Percentiles rank a stretch among this genome's conserved stretches.
Conservation (phyloP, 2,113 vertebrate genomes). For the Dicentrarchus labrax region DNA sequence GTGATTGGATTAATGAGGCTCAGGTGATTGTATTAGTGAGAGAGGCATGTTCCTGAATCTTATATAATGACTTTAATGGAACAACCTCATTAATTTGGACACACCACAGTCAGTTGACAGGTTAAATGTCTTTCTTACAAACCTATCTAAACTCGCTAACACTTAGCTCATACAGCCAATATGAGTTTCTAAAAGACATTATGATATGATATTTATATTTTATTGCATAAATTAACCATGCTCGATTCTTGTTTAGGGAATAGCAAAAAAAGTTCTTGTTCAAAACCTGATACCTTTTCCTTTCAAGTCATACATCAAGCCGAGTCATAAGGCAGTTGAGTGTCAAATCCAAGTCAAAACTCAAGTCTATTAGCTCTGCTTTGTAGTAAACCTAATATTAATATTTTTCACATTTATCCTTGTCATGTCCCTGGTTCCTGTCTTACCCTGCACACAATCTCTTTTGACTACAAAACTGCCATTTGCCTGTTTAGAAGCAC, state of each 20-base stretch:
- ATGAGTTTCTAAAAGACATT: neutral
- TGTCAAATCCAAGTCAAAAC: neutral
- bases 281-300: neutral
- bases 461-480: conserved; percentile 2
- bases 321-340: neutral
- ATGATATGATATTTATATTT: too few species aligned
- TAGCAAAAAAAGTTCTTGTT: neutral
- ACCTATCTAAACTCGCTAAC: too few species aligned
- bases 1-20: too few species aligned
- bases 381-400: neutral
- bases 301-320: neutral
- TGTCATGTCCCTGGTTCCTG: neutral
- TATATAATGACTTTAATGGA: too few species aligned
- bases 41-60: too few species aligned
- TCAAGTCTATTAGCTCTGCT: neutral
- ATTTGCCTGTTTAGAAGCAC: neutral
- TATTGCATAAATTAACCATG: neutral
- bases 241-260: neutral
- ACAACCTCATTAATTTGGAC: too few species aligned
- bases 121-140: too few species aligned
- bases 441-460: neutral
- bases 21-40: too few species aligned
- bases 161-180: too few species aligned
- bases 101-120: too few species aligned
- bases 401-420: neutral